Conservation (phyloP, 2,888 invertebrate genomes). For the Lycophotia porphyrea region DNA sequence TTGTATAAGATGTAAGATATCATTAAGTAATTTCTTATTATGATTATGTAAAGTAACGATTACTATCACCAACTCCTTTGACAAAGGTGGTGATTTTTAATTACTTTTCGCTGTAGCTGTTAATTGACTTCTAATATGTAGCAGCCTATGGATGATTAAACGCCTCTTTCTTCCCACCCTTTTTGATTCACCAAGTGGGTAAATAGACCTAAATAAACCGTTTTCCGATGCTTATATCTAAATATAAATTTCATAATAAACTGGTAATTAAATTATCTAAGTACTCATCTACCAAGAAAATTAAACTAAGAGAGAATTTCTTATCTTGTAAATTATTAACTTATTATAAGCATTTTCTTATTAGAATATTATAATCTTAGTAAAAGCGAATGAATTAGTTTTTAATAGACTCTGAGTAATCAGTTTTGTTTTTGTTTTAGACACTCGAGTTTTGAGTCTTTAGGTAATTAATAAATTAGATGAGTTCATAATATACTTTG, state of each 20-base stretch:
- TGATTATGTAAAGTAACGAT: no score
- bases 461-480: slow-evolving; percentile 36
- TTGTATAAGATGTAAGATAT: not conserved
- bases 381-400: slow-evolving; percentile 35
- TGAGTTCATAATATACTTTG: not conserved
- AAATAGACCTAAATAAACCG: not conserved
- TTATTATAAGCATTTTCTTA: slow-evolving; percentile 40
- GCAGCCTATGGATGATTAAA: not conserved
- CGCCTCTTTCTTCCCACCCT: not conserved
- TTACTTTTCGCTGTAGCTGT: not conserved
- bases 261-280: slow-evolving; percentile 7
- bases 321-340: slow-evolving; percentile 28
- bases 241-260: slow-evolving; percentile 10
- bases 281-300: slow-evolving; percentile 21
- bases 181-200: not conserved
- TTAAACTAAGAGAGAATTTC: slow-evolving; percentile 8
- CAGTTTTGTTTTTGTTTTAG: slow-evolving; percentile 35
- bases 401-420: slow-evolving; percentile 34
- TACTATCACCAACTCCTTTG: no score
- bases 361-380: slow-evolving; percentile 24
- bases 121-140: not conserved
- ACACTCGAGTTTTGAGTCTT: slow-evolving; percentile 32
- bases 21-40: not conserved
- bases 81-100: no score
- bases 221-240: not conserved